These are phyloP conservation scores for Cinara cedri DNA, from an alignment of 2,888 invertebrate genomes.

Conservation along the genomic window DNA sequence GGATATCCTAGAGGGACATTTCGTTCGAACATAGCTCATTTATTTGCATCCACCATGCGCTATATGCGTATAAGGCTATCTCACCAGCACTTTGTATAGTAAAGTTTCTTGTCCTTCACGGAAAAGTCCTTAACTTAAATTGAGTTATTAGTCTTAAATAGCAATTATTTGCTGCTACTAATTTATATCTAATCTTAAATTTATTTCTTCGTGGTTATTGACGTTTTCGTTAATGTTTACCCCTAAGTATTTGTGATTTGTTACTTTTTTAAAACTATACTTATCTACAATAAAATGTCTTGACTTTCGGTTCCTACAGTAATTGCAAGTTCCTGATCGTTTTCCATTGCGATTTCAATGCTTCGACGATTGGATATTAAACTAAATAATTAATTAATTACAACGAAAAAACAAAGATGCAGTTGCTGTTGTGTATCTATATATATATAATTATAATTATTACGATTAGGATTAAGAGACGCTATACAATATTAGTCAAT, in stretches of 20 bases:
- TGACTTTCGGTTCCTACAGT: background rate
- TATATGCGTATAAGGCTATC: background rate
- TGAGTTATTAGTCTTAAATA: background rate
- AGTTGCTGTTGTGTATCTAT: no score
- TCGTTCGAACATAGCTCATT: background rate
- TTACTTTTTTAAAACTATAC: background rate
- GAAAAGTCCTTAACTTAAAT: background rate
- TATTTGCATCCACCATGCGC: background rate
- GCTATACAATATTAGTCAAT: no score
- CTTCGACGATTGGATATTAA: no score
- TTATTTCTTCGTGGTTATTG: no score
- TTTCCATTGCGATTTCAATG: no score
- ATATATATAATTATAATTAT: no score
- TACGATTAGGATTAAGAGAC: no score
- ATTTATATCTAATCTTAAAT: no score
- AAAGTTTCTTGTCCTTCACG: background rate
- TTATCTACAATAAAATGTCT: background rate
- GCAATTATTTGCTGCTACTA: no score
- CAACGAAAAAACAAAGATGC: no score
- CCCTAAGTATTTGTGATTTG: background rate
- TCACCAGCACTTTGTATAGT: conserved; percentile 1
- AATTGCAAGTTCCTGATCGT: conserved; percentile 3
- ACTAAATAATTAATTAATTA: no score
- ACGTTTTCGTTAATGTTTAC: background rate
- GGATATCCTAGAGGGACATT: background rate